phyloP scores from a whole-genome alignment of 1,140 invertebrate genomes.

The Coenobita brevimanus region DNA sequence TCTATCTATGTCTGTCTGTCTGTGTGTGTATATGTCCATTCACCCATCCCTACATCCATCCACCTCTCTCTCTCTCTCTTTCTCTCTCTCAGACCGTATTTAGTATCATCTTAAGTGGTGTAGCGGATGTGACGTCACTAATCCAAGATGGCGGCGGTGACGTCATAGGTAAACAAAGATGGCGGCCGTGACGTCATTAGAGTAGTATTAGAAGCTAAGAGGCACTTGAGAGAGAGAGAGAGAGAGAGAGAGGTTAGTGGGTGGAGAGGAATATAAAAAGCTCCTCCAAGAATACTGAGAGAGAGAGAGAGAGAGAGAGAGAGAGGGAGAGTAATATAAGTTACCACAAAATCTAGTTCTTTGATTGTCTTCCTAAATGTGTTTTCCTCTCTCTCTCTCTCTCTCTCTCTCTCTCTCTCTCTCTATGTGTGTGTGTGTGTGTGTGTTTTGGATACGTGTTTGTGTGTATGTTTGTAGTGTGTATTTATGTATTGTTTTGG shows the following conservation, averaged over 20 bases:
- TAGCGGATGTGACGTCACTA: not conserved
- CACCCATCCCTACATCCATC: too few species aligned
- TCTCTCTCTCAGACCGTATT: too few species aligned
- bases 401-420: too few species aligned
- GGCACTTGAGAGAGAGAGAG: not conserved
- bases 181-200: not conserved
- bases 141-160: not conserved
- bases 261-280: not conserved
- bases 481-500: too few species aligned
- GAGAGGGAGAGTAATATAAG: not conserved
- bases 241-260: not conserved
- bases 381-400: not conserved
- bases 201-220: not conserved
- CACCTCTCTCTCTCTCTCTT: too few species aligned
- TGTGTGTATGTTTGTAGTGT: too few species aligned
- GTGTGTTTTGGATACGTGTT: too few species aligned
- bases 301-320: not conserved
- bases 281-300: not conserved
- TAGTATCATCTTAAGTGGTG: too few species aligned
- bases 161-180: not conserved
- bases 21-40: too few species aligned
- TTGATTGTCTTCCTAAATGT: not conserved
- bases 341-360: not conserved
- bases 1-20: too few species aligned
- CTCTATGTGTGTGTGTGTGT: too few species aligned